Evolutionary conservation across 2,888 invertebrate species (phyloP).

Genomic region (Cosmia pyralina): DNA sequence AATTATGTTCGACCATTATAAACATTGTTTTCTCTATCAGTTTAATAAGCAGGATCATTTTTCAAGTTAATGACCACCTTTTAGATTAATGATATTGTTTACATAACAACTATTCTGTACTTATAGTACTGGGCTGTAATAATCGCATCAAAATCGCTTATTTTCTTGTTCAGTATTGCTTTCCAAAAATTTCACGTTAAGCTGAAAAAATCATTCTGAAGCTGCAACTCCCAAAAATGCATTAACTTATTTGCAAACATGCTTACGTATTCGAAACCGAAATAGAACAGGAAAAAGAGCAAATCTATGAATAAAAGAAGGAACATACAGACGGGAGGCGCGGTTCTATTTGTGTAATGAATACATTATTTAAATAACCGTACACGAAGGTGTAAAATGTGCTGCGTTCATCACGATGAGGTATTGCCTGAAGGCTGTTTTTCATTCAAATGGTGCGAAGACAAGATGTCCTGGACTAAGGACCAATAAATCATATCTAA

Average conservation of each 20-base stretch:
- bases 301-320: slow-evolving; percentile 33
- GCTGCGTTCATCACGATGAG: slow-evolving; percentile 5
- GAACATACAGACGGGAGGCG: neutral
- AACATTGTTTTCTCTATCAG: slow-evolving; percentile 7
- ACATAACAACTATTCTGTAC: neutral
- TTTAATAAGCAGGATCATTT: slow-evolving; percentile 15
- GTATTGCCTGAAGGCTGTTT: slow-evolving; percentile 3
- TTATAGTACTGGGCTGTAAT: neutral
- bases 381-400: slow-evolving; percentile 8
- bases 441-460: neutral
- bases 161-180: neutral
- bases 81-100: neutral
- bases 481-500: neutral
- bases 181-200: neutral
- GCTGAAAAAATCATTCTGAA: neutral
- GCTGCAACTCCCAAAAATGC: neutral
- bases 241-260: slow-evolving; percentile 1
- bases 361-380: slow-evolving; percentile 45
- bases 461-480: neutral
- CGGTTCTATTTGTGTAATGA: slow-evolving; percentile 33
- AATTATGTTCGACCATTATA: neutral
- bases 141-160: neutral
- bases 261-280: neutral
- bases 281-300: slow-evolving; percentile 10
- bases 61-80: slow-evolving; percentile 19